Evolutionary conservation across 2,113 vertebrate species (phyloP).

Genomic region (Apaloderma vittatum): DNA sequence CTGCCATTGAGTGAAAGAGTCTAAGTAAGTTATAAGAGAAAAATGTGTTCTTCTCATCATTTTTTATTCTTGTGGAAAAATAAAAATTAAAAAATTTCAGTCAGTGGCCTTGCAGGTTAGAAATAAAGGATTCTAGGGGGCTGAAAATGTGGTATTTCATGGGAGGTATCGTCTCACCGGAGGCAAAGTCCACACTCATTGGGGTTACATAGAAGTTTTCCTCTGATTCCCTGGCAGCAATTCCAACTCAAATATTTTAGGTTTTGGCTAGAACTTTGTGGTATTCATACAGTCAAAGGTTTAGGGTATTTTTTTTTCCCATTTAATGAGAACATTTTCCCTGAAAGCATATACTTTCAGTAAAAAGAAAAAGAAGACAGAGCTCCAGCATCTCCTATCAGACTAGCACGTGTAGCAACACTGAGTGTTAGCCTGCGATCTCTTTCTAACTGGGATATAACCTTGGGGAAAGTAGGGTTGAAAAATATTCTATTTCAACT

Average conservation of each 20-base stretch:
- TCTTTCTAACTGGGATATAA: not conserved
- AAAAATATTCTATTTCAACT: not conserved
- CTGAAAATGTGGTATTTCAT: slow-evolving; percentile 16
- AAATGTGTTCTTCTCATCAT: not conserved
- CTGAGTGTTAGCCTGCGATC: fast-evolving
- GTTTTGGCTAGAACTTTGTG: slow-evolving; percentile 20
- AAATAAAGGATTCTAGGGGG: not conserved
- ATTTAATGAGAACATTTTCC: not conserved
- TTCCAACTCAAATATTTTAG: slow-evolving; percentile 25
- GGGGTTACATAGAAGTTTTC: not conserved
- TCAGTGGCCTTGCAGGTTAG: not conserved
- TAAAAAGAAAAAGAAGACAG: not conserved
- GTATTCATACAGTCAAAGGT: not conserved
- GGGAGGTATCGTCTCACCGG: not conserved
- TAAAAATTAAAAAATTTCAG: not conserved
- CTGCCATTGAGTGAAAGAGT: not conserved
- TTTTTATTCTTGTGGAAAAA: not conserved
- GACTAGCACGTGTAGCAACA: not conserved
- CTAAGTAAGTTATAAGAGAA: not conserved
- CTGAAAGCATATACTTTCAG: not conserved
- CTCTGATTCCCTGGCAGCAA: not conserved
- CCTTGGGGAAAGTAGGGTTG: not conserved
- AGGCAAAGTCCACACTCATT: slow-evolving; percentile 3
- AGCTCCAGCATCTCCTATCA: not conserved
- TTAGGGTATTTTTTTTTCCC: not conserved